Conservation (phyloP, 2,113 vertebrate species). For the Colossoma macropomum region DNA sequence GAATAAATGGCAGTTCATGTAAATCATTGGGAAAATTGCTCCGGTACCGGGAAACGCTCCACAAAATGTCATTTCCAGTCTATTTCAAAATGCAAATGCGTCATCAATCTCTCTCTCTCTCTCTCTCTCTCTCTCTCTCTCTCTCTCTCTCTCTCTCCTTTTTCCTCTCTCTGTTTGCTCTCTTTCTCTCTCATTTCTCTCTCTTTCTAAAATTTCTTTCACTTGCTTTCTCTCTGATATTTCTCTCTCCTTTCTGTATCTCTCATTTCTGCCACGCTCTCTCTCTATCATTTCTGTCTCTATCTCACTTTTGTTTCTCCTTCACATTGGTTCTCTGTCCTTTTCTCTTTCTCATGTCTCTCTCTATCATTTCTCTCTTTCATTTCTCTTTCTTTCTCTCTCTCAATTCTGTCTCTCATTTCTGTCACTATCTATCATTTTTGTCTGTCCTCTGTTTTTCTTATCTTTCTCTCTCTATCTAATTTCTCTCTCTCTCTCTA, state of each 20-base stretch:
- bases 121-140: constrained; percentile 2
- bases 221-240: too few species aligned
- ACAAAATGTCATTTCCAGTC: constrained; percentile 53
- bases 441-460: too few species aligned
- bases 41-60: constrained; percentile 41
- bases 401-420: too few species aligned
- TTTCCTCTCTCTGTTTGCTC: constrained; percentile 10
- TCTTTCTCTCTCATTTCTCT: background rate
- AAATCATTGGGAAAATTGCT: constrained; percentile 55
- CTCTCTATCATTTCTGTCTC: too few species aligned
- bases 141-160: background rate
- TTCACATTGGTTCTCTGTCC: background rate
- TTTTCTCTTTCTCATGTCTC: background rate
- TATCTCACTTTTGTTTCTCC: too few species aligned
- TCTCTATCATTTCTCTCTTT: background rate
- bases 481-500: too few species aligned
- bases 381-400: too few species aligned
- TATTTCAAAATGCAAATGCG: constrained; percentile 38
- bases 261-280: background rate
- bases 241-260: background rate
- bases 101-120: constrained; percentile 25
- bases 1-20: constrained; percentile 53
- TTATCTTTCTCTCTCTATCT: too few species aligned
- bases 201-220: too few species aligned
- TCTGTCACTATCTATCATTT: background rate